A percentile compares a stretch with the other conserved stretches of the same genome.
Conservation (phyloP, 2,797 vertebrate species). For the Aotus griseimembra region DNA sequence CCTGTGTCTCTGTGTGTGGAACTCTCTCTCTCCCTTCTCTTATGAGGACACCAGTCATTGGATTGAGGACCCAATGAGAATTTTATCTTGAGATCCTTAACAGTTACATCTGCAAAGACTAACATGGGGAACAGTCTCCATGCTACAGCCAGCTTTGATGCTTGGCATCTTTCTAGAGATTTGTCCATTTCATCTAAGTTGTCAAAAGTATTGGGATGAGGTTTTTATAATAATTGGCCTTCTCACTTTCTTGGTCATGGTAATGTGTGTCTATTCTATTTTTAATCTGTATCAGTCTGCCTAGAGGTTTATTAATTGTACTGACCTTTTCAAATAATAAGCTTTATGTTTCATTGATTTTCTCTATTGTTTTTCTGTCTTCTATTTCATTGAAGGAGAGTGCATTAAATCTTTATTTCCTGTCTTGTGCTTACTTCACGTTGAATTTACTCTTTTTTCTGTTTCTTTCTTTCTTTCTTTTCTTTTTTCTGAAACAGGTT, state of each 20-base stretch:
- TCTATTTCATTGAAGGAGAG: background rate
- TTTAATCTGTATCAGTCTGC: background rate
- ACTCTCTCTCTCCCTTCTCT: background rate
- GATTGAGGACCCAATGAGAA: background rate
- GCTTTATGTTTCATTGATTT: background rate
- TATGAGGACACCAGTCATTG: background rate
- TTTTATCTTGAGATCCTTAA: background rate
- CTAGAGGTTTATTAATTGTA: background rate
- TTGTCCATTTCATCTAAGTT: background rate
- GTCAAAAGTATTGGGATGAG: background rate
- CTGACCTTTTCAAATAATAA: background rate
- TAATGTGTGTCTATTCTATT: background rate
- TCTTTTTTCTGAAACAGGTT: too few relatives aligned
- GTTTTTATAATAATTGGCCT: background rate
- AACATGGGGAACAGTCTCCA: background rate
- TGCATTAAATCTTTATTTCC: background rate
- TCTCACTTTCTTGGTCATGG: background rate
- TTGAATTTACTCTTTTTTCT: background rate
- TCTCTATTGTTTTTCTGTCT: background rate
- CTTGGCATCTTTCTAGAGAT: background rate
- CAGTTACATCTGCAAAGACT: background rate
- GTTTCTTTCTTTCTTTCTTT: too few relatives aligned
- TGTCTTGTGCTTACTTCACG: background rate
- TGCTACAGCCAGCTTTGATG: background rate
- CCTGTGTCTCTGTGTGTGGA: background rate